Conservation (phyloP, 2,797 vertebrate genomes). For the Alosa sapidissima region DNA sequence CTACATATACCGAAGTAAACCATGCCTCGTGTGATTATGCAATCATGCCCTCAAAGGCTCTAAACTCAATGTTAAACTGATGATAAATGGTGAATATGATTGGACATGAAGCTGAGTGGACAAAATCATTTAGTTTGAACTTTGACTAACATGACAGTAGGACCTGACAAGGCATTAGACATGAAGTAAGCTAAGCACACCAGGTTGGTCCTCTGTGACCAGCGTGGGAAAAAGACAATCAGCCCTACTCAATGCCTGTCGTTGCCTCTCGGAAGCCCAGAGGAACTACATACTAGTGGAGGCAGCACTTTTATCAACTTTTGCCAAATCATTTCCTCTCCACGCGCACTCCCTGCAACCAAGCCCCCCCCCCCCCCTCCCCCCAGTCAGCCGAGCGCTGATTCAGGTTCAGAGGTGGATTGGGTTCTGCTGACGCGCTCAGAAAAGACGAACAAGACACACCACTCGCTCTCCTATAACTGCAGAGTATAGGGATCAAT, state of each 20-base stretch:
- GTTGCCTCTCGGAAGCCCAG: background rate
- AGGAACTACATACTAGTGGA: constrained; percentile 23
- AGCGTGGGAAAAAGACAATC: background rate
- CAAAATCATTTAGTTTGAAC: background rate
- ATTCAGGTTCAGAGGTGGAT: constrained; percentile 54
- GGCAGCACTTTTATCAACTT: constrained; percentile 26
- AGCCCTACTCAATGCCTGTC: background rate
- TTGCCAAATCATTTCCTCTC: constrained; percentile 45
- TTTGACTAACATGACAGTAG: too few species aligned
- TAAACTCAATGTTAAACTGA: background rate
- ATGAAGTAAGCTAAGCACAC: background rate
- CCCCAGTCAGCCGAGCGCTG: background rate
- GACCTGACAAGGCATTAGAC: background rate
- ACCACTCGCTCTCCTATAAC: background rate
- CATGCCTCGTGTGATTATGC: background rate
- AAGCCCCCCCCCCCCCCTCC: constrained; percentile 29
- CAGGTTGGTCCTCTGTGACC: too few species aligned
- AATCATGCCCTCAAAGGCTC: background rate
- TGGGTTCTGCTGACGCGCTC: constrained; percentile 68
- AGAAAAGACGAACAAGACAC: constrained; percentile 46
- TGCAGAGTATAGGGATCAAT: constrained; percentile 17
- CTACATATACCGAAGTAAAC: background rate
- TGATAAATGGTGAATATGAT: background rate
- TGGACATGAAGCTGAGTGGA: too few species aligned
- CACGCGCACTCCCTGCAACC: constrained; percentile 31